Evolutionary conservation across 2,888 invertebrate genomes (phyloP), one percentile per base, ranked within the genome.

Genomic region (Caenorhabditis auriculariae): DNA sequence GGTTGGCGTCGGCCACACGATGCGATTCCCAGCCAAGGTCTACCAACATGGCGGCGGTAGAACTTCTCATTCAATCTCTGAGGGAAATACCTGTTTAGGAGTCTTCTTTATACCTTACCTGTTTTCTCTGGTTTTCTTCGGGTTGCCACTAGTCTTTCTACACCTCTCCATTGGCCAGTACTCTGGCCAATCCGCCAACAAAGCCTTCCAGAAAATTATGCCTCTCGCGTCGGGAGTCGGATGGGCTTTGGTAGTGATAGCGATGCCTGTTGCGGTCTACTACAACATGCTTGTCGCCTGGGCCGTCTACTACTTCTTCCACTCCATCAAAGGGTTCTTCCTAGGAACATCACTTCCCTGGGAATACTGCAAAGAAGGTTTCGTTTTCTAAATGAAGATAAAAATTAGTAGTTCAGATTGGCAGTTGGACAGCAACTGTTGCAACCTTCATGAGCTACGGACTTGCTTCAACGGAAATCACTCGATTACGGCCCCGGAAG

Each of bases 51-150:
- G 77, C 28, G 77, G 77, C 45, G 68, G 62, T 44, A 35, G 19
- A 7, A 19, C 2, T 17, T 9, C 24, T 29, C 19, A 19, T 24
- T 21, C 15, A 43, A 44, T n/a, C 39, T 32, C 7, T 24, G 4
- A 39, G 24, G 42, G n/a, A 7, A 21, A 24, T 37, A 12, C 17
- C 24, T 29, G 24, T 54, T 17, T 26, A 66, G 73, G 75, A 12
- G 69, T 74, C 6, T 78, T 80, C 47, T 77, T 80, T 53, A 72
- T 80, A 27, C 79, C 79, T 1, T 80, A 78, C 54, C 49, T 78
- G 7, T 63, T 76, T 9, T 75, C 61, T 9, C 59, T 80, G 27
- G 53, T 70, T 29, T 60, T 79, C 24, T 76, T 80, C 45, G 80
- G 80, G 15, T 58, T 80, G n/a, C 80, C 80, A 2, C 51, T 80